Conservation (phyloP, 1,140 invertebrate species). For the Drosophila tsacasi region DNA sequence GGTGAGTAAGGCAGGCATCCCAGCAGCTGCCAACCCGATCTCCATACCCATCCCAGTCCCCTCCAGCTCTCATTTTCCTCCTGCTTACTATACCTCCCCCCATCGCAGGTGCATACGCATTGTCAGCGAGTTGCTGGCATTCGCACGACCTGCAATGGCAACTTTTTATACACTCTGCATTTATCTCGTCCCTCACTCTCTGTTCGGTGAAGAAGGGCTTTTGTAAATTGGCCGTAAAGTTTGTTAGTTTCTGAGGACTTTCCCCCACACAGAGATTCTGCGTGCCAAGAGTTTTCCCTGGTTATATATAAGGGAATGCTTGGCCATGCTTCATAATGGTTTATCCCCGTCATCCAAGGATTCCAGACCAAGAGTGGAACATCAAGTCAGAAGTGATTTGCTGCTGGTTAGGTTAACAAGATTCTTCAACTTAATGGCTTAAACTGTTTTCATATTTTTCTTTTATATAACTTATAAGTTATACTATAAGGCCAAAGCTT, state of each 20-base stretch:
- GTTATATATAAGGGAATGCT: conserved; percentile 9
- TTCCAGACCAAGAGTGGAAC: neutral
- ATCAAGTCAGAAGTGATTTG: conserved; percentile 8
- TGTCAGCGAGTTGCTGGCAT: conserved; percentile 60
- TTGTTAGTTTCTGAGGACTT: conserved; percentile 30
- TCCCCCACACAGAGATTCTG: neutral
- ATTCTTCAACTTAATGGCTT: neutral
- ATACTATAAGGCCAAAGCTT: neutral
- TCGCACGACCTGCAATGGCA: conserved; percentile 55
- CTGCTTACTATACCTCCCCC: conserved; percentile 7
- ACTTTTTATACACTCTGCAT: conserved; percentile 52
- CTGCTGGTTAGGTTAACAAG: neutral
- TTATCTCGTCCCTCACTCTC: neutral
- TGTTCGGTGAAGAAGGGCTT: conserved; percentile 20
- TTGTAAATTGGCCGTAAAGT: conserved; percentile 71
- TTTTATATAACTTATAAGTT: too few relatives aligned
- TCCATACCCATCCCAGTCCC: neutral
- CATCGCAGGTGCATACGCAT: conserved; percentile 50
- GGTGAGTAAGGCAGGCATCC: conserved; percentile 88
- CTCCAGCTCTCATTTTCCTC: neutral
- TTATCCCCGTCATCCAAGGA: conserved; percentile 21
- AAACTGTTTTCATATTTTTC: neutral
- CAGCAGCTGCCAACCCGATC: conserved; percentile 15
- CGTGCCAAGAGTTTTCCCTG: conserved; percentile 25
- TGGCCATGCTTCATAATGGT: conserved; percentile 36